Conservation (phyloP, 1,140 invertebrate species). For the Atta texana region DNA sequence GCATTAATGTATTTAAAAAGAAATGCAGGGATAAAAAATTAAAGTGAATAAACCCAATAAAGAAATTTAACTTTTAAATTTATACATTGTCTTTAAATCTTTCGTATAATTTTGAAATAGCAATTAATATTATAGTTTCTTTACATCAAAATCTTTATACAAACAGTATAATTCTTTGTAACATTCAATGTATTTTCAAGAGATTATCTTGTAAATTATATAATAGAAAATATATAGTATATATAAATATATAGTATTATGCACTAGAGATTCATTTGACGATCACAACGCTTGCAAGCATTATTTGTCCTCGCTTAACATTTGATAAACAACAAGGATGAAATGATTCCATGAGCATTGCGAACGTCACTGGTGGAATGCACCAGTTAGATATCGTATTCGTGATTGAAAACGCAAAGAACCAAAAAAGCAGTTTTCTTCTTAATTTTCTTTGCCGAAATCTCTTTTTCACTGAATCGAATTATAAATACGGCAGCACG, state of each 20-base stretch:
- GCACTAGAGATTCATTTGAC: no score
- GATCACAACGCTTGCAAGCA: no score
- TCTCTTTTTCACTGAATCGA: constrained; percentile 39
- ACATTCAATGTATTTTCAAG: neutral
- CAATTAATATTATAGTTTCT: neutral
- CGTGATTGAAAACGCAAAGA: neutral
- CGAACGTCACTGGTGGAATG: no score
- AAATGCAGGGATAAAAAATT: neutral
- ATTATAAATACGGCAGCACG: constrained; percentile 28
- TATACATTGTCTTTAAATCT: neutral
- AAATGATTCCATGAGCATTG: no score
- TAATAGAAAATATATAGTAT: constrained; percentile 16
- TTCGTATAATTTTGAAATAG: neutral
- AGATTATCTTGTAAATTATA: neutral
- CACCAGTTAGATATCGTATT: neutral
- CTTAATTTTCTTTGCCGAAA: neutral
- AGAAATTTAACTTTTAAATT: neutral
- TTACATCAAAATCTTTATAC: neutral
- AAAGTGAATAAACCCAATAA: neutral
- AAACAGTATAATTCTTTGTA: neutral
- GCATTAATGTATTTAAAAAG: neutral
- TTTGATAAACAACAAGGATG: no score
- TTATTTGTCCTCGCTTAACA: no score
- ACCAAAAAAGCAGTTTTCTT: constrained; percentile 14
- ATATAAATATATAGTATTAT: constrained; percentile 12